Conservation (phyloP, 2,888 invertebrate genomes). For the Drosophila limbata region DNA sequence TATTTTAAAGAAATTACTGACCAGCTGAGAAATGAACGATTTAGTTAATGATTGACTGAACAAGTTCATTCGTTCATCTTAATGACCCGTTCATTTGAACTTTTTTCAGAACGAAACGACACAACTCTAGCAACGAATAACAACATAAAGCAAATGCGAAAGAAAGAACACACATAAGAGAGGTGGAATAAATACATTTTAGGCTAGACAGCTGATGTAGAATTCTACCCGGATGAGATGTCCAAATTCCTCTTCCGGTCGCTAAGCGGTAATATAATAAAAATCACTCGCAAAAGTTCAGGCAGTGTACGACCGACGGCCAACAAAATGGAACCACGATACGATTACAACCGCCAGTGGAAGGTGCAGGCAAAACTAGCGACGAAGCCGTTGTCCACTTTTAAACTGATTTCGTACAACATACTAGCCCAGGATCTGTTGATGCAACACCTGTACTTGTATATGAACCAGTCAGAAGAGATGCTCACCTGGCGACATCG, state of each 20-base stretch:
- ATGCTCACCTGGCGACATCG: constrained; percentile 90
- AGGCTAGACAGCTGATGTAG: constrained; percentile 9
- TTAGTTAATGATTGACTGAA: too few relatives aligned
- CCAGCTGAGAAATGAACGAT: too few relatives aligned
- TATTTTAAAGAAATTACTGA: too few relatives aligned
- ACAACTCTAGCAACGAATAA: constrained; percentile 18
- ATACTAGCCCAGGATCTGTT: constrained; percentile 94
- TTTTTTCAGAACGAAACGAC: too few relatives aligned
- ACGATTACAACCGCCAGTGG: constrained; percentile 66
- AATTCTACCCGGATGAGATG: constrained; percentile 42
- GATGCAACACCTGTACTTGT: constrained; percentile 90
- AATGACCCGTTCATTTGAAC: too few relatives aligned
- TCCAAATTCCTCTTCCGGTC: constrained; percentile 51
- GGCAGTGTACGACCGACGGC: constrained; percentile 14
- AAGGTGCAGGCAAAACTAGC: constrained; percentile 3
- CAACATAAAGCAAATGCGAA: constrained; percentile 29
- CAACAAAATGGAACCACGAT: constrained; percentile 51
- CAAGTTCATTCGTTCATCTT: too few relatives aligned
- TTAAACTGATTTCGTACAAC: constrained; percentile 91
- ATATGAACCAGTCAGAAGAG: constrained; percentile 87
- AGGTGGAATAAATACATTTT: neutral
- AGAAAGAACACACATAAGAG: constrained; percentile 24
- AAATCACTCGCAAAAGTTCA: constrained; percentile 2
- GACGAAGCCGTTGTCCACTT: constrained; percentile 14
- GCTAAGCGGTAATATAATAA: constrained; percentile 20